These are phyloP conservation scores for Platysteira castanea DNA, from an alignment of 2,113 vertebrate genomes.

Conservation along the genomic window DNA sequence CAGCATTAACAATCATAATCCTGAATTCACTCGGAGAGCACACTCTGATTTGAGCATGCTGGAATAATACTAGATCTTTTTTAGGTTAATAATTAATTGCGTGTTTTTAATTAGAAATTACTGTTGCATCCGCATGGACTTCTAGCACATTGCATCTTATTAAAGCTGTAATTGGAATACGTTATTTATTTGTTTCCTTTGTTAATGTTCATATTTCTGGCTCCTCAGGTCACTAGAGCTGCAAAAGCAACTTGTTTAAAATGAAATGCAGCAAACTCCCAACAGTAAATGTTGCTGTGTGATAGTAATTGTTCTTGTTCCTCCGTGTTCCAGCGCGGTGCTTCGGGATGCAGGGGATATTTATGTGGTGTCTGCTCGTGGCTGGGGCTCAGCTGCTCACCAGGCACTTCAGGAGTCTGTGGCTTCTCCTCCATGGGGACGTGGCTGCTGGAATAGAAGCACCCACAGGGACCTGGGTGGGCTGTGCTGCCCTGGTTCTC, in stretches of 20 bases:
- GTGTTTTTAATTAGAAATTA: conserved; percentile 55
- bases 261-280: conserved; percentile 10
- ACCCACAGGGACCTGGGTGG: not conserved
- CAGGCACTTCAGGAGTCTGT: not conserved
- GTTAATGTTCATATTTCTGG: conserved; percentile 29
- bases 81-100: conserved; percentile 58
- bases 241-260: conserved; percentile 30
- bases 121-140: not conserved
- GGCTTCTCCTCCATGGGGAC: too few species aligned
- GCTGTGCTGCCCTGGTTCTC: not conserved
- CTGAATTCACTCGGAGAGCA: not conserved
- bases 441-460: too few species aligned
- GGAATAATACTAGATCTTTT: not conserved
- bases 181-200: conserved; percentile 53
- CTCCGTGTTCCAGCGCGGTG: not conserved
- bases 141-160: conserved; percentile 29
- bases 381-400: not conserved
- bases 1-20: not conserved
- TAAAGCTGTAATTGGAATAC: conserved; percentile 48
- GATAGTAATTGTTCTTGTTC: not conserved
- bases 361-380: not conserved
- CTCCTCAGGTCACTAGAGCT: conserved; percentile 32
- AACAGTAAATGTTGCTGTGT: not conserved
- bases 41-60: not conserved
- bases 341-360: not conserved